These are phyloP conservation scores for Cantharis rufa DNA, from an alignment of 2,888 invertebrate species.

Conservation along the genomic window DNA sequence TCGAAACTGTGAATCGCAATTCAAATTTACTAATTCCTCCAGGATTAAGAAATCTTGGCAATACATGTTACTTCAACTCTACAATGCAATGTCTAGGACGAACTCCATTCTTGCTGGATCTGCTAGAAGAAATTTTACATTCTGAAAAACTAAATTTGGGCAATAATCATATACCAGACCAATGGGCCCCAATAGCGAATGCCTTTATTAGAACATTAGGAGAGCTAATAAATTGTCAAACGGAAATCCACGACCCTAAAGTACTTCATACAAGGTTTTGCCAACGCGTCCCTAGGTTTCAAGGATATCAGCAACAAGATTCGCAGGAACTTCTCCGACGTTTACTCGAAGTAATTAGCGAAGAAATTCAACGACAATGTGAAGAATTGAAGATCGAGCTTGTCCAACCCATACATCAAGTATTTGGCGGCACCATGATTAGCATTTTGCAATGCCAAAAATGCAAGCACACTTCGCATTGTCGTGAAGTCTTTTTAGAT, in stretches of 20 bases:
- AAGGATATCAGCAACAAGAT: slow-evolving; percentile 94
- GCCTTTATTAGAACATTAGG: slow-evolving; percentile 70
- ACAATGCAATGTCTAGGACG: slow-evolving; percentile 91
- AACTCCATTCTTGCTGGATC: slow-evolving; percentile 73
- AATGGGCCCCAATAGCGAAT: slow-evolving; percentile 71
- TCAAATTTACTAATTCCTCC: slow-evolving; percentile 58
- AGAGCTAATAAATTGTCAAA: not conserved
- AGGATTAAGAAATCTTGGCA: slow-evolving; percentile 89
- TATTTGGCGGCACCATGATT: slow-evolving; percentile 91
- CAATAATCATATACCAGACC: slow-evolving; percentile 66
- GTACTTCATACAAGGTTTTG: slow-evolving; percentile 69
- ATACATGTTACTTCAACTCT: slow-evolving; percentile 97
- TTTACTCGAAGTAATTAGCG: slow-evolving; percentile 83
- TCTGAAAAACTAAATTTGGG: slow-evolving; percentile 69
- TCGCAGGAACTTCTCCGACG: slow-evolving; percentile 92
- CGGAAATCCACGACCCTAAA: slow-evolving; percentile 66
- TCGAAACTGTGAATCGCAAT: slow-evolving; percentile 56
- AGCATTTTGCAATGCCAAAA: slow-evolving; percentile 89
- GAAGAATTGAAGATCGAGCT: slow-evolving; percentile 79
- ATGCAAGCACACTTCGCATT: slow-evolving; percentile 83
- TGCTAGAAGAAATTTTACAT: slow-evolving; percentile 70
- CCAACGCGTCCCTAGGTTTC: slow-evolving; percentile 79
- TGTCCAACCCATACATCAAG: slow-evolving; percentile 80
- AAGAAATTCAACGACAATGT: slow-evolving; percentile 77
- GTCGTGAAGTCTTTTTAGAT: slow-evolving; percentile 92